Percentiles rank a stretch among this genome's conserved stretches.
phyloP scores from a whole-genome alignment of 2,113 vertebrate genomes.

The Colinus virginianus region DNA sequence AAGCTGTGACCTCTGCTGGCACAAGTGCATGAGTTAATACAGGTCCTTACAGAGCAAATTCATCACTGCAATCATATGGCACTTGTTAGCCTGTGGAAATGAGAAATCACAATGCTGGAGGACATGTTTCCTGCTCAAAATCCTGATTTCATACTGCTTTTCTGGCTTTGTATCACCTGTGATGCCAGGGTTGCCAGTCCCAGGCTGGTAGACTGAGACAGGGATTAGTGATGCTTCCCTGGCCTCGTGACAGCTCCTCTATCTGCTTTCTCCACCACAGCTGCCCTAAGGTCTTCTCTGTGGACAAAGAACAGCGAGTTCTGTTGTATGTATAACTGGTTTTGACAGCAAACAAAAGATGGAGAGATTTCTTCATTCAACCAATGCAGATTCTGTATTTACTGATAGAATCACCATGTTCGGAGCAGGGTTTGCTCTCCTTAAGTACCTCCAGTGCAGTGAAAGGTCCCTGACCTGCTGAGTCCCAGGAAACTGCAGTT shows the following conservation, averaged over 20 bases:
- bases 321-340: background rate
- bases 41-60: background rate
- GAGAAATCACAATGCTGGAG: background rate
- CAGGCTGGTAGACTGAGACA: background rate
- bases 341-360: background rate
- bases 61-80: background rate
- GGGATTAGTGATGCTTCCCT: background rate
- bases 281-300: background rate
- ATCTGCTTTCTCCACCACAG: background rate
- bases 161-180: background rate
- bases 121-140: background rate
- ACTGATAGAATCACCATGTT: background rate
- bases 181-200: background rate
- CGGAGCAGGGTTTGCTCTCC: background rate
- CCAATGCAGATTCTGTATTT: background rate
- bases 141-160: background rate
- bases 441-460: background rate
- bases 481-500: background rate
- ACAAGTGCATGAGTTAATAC: background rate
- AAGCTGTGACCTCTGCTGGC: background rate
- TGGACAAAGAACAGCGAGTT: background rate
- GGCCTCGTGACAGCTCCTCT: accelerated
- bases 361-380: background rate
- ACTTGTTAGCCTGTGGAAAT: background rate
- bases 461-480: background rate